Conservation (phyloP, 2,888 invertebrate genomes). For the Apamea monoglypha region DNA sequence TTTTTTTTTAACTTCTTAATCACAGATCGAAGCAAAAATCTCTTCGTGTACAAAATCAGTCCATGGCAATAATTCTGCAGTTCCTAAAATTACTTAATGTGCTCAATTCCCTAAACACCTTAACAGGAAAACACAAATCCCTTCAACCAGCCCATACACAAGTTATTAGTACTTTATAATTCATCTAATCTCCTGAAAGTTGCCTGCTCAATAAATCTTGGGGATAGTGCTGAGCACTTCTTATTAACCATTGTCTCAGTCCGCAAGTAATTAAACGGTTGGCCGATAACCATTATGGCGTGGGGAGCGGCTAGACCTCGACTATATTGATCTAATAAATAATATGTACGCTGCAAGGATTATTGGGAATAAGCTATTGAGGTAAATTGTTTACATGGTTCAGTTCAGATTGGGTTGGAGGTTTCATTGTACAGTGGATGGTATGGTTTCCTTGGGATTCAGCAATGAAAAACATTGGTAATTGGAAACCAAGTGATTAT, state of each 20-base stretch:
- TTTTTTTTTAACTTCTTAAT: too few species aligned
- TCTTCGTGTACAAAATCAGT: neutral
- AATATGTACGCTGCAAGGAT: slow-evolving; percentile 81
- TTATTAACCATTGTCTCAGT: slow-evolving; percentile 89
- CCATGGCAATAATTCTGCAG: too few species aligned
- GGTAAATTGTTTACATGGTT: slow-evolving; percentile 74
- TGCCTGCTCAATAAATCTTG: slow-evolving; percentile 85
- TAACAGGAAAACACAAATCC: slow-evolving; percentile 25
- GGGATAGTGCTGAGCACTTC: slow-evolving; percentile 86
- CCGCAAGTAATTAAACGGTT: slow-evolving; percentile 86
- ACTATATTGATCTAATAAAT: slow-evolving; percentile 89
- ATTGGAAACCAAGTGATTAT: neutral
- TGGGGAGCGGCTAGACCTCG: slow-evolving; percentile 79
- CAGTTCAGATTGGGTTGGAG: slow-evolving; percentile 38
- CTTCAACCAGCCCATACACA: slow-evolving; percentile 66
- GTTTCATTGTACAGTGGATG: neutral
- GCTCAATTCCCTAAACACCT: neutral
- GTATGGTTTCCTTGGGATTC: slow-evolving; percentile 2
- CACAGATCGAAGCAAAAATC: too few species aligned
- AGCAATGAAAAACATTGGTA: neutral
- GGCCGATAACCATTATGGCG: slow-evolving; percentile 86
- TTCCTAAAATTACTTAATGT: neutral
- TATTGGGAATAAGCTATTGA: slow-evolving; percentile 80
- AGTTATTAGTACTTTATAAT: slow-evolving; percentile 80
- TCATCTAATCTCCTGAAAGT: slow-evolving; percentile 84